Conservation (phyloP, 2,888 invertebrate species). For the Nudaria mundana region DNA sequence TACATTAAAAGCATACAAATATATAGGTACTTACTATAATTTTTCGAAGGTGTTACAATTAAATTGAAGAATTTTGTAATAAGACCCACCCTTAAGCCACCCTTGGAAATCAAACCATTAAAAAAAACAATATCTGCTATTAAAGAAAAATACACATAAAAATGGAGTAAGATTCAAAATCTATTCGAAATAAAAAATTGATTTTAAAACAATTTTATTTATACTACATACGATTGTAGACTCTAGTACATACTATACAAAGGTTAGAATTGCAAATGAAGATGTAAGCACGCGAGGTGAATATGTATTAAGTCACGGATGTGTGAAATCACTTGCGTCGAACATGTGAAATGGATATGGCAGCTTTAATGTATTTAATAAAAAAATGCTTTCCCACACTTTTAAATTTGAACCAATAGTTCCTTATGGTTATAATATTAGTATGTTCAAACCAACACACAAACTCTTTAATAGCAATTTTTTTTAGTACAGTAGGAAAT, state of each 20-base stretch:
- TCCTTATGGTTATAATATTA: no score
- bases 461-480: no score
- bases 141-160: slow-evolving; percentile 7
- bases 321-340: slow-evolving; percentile 10
- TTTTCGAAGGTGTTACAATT: slow-evolving; percentile 13
- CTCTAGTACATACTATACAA: slow-evolving; percentile 1
- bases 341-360: slow-evolving; percentile 9
- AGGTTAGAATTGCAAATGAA: slow-evolving; percentile 10
- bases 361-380: no score
- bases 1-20: no score
- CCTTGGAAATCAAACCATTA: slow-evolving; percentile 29
- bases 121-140: slow-evolving; percentile 20
- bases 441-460: no score
- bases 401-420: no score
- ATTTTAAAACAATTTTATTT: slow-evolving; percentile 5
- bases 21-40: slow-evolving; percentile 13
- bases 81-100: slow-evolving; percentile 22
- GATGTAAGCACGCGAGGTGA: slow-evolving; percentile 35
- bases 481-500: no score
- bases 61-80: slow-evolving; percentile 18
- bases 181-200: background rate
- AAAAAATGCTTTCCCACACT: no score
- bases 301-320: slow-evolving; percentile 42
- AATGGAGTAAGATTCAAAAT: slow-evolving; percentile 18
- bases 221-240: slow-evolving; percentile 11